Evolutionary conservation across 2,888 invertebrate genomes (phyloP).

Genomic region (Halocaridina rubra): DNA sequence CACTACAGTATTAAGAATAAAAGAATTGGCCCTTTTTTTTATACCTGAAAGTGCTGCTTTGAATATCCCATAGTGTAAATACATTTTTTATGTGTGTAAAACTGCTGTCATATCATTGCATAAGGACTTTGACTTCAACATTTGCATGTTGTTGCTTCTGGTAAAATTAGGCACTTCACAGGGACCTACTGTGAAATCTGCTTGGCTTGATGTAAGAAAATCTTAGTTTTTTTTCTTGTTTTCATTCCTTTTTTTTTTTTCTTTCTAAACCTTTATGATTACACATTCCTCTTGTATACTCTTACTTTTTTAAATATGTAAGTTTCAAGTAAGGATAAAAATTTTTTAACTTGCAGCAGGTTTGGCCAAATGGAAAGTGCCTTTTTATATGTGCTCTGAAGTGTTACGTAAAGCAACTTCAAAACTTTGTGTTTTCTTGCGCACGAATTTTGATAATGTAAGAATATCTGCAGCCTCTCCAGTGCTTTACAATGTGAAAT

Average conservation of each 20-base stretch:
- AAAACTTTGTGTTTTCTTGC: not conserved
- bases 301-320: too few relatives aligned
- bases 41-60: slow-evolving; percentile 7
- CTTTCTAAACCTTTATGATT: not conserved
- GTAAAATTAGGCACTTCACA: not conserved
- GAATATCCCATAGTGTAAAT: not conserved
- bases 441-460: not conserved
- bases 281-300: too few relatives aligned
- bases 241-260: not conserved
- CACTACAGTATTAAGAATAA: slow-evolving; percentile 14
- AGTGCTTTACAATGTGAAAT: slow-evolving; percentile 7
- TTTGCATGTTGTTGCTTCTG: slow-evolving; percentile 1
- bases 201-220: not conserved
- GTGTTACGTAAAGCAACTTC: not conserved
- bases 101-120: not conserved
- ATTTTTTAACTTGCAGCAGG: too few relatives aligned
- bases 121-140: not conserved
- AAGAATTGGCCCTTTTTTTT: not conserved
- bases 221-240: not conserved
- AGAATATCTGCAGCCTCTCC: not conserved
- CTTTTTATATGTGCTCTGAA: not conserved
- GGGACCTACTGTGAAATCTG: not conserved
- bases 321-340: too few relatives aligned
- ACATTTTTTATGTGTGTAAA: not conserved
- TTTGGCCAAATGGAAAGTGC: not conserved